Conservation (phyloP, 2,113 vertebrate genomes). For the Macquaria ambigua region DNA sequence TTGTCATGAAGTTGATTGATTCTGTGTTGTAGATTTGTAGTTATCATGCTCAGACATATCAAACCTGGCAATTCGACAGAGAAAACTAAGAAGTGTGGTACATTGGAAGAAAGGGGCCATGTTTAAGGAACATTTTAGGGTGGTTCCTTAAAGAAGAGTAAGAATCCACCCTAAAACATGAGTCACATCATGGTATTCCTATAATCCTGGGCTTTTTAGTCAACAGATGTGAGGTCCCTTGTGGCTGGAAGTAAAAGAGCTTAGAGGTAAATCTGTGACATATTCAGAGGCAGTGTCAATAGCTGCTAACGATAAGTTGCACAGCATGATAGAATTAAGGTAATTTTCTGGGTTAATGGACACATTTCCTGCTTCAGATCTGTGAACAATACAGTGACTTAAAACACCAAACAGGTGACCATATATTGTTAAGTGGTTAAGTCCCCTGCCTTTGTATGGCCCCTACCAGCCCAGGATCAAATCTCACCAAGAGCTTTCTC, state of each 20-base stretch:
- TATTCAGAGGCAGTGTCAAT: slow-evolving; percentile 23
- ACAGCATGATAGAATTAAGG: slow-evolving; percentile 19
- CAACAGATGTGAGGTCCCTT: slow-evolving; percentile 45
- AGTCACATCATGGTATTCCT: slow-evolving; percentile 43
- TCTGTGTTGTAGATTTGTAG: neutral
- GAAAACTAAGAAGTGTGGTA: slow-evolving; percentile 15
- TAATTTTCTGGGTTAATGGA: slow-evolving; percentile 27
- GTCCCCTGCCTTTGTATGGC: slow-evolving; percentile 44
- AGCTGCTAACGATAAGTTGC: slow-evolving; percentile 4
- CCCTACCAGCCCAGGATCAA: slow-evolving; percentile 24
- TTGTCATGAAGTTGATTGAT: slow-evolving; percentile 48
- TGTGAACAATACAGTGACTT: slow-evolving; percentile 37
- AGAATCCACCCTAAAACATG: slow-evolving; percentile 45
- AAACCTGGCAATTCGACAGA: slow-evolving; percentile 23
- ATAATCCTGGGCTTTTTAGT: slow-evolving; percentile 11
- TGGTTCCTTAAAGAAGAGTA: slow-evolving; percentile 30
- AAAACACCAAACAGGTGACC: slow-evolving; percentile 30
- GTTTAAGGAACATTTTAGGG: slow-evolving; percentile 30
- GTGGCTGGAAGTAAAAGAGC: slow-evolving; percentile 20
- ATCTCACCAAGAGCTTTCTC: slow-evolving; percentile 40
- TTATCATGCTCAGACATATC: slow-evolving; percentile 43
- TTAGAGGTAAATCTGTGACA: slow-evolving; percentile 36
- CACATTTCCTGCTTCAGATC: slow-evolving; percentile 26
- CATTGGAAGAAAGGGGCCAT: slow-evolving; percentile 3
- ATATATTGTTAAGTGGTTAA: slow-evolving; percentile 33